Conservation (phyloP, 2,797 vertebrate genomes). For the Anniella stebbinsi region DNA sequence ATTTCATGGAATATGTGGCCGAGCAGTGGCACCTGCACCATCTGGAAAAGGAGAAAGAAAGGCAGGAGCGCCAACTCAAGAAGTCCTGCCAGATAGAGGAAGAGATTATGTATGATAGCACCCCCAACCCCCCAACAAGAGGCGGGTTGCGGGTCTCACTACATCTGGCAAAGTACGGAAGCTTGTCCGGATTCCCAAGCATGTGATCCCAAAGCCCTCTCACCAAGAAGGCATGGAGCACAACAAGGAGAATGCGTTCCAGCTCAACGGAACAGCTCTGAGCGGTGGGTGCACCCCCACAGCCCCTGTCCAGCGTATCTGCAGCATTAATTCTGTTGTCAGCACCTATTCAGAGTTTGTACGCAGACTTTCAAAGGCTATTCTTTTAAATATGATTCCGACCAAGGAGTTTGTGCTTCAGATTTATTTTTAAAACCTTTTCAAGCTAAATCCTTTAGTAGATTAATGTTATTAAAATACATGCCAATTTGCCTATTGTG, state of each 20-base stretch:
- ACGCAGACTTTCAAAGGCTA: too few species aligned
- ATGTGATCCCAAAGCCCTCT: conserved; percentile 71
- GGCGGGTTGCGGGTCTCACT: conserved; percentile 76
- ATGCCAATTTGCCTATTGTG: conserved; percentile 32
- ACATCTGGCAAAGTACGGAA: conserved; percentile 86
- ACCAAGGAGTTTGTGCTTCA: conserved; percentile 20
- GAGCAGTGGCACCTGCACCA: conserved; percentile 89
- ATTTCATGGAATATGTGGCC: conserved; percentile 88
- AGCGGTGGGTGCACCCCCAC: conserved; percentile 85
- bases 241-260: conserved; percentile 91
- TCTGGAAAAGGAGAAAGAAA: conserved; percentile 90
- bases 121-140: conserved; percentile 85
- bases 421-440: conserved; percentile 32
- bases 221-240: conserved; percentile 68
- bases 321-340: conserved; percentile 92
- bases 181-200: conserved; percentile 69
- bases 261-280: conserved; percentile 80
- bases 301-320: conserved; percentile 85
- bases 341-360: conserved; percentile 98
- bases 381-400: conserved; percentile 25
- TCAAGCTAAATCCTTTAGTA: conserved; percentile 18
- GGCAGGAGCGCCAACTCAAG: conserved; percentile 91
- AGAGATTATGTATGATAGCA: conserved; percentile 92
- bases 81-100: conserved; percentile 90
- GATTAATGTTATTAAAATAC: conserved; percentile 34